Conservation (phyloP, 1,140 invertebrate genomes). For the Anastatus disparis region DNA sequence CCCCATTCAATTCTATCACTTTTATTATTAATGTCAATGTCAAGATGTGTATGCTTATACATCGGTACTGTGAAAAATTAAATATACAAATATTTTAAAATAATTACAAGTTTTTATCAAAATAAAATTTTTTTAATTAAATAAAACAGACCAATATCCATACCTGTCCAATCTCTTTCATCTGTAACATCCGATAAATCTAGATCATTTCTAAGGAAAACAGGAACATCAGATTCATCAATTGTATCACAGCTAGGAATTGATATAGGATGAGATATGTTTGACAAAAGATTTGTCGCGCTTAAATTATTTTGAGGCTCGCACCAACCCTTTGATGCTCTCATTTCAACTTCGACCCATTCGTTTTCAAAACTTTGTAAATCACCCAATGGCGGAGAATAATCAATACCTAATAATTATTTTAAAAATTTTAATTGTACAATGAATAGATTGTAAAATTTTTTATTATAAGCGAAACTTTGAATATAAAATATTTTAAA, state of each 20-base stretch:
- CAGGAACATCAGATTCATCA: conserved; percentile 71
- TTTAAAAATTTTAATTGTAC: too few relatives aligned
- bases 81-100: conserved; percentile 27
- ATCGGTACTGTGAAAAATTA: conserved; percentile 66
- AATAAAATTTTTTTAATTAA: not conserved
- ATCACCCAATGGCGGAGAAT: conserved; percentile 75
- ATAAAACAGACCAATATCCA: not conserved
- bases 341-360: conserved; percentile 88
- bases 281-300: conserved; percentile 46
- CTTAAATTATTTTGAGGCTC: conserved; percentile 50
- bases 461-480: too few relatives aligned
- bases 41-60: conserved; percentile 85
- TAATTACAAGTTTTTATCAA: conserved; percentile 26
- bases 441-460: too few relatives aligned
- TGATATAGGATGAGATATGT: conserved; percentile 54
- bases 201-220: conserved; percentile 73
- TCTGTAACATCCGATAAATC: conserved; percentile 67
- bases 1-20: conserved; percentile 96
- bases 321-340: conserved; percentile 72
- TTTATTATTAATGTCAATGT: conserved; percentile 87
- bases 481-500: too few relatives aligned
- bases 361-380: conserved; percentile 86
- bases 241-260: conserved; percentile 57
- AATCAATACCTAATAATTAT: conserved; percentile 64
- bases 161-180: conserved; percentile 69